Evolutionary conservation across 2,888 invertebrate species (phyloP).

Genomic region (Drosophila putrida): DNA sequence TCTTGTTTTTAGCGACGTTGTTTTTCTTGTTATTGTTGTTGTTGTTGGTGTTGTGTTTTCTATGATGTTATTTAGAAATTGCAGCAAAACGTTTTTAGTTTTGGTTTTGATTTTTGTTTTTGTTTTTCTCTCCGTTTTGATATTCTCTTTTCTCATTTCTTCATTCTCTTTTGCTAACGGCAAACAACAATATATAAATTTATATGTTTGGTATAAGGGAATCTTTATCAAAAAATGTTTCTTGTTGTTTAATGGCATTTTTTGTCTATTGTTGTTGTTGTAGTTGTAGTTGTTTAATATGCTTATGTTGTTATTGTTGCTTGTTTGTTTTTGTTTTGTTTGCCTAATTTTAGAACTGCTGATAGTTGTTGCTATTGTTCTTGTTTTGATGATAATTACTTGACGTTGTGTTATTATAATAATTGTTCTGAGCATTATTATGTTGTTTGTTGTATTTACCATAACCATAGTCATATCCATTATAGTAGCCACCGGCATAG

Average conservation of each 20-base stretch:
- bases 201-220: constrained; percentile 58
- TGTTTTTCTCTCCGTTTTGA: constrained; percentile 75
- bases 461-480: constrained; percentile 90
- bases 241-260: constrained; percentile 51
- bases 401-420: constrained; percentile 84
- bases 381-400: constrained; percentile 84
- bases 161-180: constrained; percentile 60
- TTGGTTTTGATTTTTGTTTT: constrained; percentile 76
- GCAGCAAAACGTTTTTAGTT: constrained; percentile 75
- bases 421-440: constrained; percentile 84
- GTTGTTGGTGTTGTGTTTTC: constrained; percentile 46
- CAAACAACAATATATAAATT: constrained; percentile 72
- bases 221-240: constrained; percentile 34
- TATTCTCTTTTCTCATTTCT: constrained; percentile 17
- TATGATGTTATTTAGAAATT: constrained; percentile 56
- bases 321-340: constrained; percentile 38
- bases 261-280: constrained; percentile 52
- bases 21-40: constrained; percentile 45
- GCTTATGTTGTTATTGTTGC: constrained; percentile 36
- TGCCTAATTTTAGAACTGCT: constrained; percentile 75
- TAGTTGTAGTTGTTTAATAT: constrained; percentile 49
- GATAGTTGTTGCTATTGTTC: constrained; percentile 84
- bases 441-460: constrained; percentile 85
- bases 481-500: constrained; percentile 88
- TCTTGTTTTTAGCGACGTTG: constrained; percentile 80